phyloP scores from a whole-genome alignment of 2,888 invertebrate genomes.

The Stegana nigrithorax region DNA sequence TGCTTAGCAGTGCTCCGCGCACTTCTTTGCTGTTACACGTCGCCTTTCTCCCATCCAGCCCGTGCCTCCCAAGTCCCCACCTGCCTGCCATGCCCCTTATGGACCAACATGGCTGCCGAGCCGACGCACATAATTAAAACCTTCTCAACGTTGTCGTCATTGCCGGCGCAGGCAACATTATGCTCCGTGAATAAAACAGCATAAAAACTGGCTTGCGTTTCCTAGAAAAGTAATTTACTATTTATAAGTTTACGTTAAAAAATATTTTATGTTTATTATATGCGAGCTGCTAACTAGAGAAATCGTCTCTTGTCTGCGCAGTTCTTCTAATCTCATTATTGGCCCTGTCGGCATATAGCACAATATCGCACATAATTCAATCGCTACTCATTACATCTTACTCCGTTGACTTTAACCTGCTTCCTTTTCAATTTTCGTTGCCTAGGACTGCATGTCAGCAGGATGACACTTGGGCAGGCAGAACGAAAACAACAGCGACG shows the following conservation, averaged over 20 bases:
- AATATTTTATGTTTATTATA: neutral
- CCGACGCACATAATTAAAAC: constrained; percentile 59
- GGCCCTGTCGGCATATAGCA: too few relatives aligned
- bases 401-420: too few relatives aligned
- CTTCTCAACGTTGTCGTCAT: constrained; percentile 41
- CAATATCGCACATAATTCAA: too few relatives aligned
- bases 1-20: neutral
- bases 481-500: neutral
- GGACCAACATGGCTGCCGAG: too few relatives aligned
- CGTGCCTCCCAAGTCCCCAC: neutral
- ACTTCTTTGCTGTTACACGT: neutral
- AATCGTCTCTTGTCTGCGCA: neutral
- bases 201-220: too few relatives aligned
- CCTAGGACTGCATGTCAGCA: too few relatives aligned
- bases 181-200: too few relatives aligned
- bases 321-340: too few relatives aligned
- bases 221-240: too few relatives aligned
- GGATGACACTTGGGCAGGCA: too few relatives aligned
- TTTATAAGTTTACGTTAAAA: neutral
- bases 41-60: neutral
- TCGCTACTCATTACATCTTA: too few relatives aligned
- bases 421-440: too few relatives aligned
- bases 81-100: constrained; percentile 23
- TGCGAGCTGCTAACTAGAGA: neutral
- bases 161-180: neutral